phyloP scores from a whole-genome alignment of 2,888 invertebrate species.

The Amphiduros pacificus region DNA sequence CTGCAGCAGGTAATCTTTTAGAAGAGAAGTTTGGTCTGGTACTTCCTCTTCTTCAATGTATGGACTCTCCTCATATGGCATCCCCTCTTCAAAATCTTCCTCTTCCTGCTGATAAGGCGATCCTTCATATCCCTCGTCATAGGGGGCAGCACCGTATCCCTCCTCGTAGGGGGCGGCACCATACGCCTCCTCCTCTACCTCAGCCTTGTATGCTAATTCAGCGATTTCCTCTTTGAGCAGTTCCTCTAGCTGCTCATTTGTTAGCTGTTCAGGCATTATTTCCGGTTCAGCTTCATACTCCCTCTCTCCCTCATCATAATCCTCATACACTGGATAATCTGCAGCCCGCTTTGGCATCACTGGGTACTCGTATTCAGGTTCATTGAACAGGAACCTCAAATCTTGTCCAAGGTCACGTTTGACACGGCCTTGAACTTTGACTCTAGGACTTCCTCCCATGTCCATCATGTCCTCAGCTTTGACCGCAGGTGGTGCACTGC shows the following conservation, averaged over 20 bases:
- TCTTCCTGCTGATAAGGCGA: too few relatives aligned
- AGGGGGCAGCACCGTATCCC: too few relatives aligned
- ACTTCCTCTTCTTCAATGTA: background rate
- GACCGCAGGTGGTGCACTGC: background rate
- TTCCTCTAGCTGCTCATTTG: background rate
- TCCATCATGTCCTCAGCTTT: constrained; percentile 16
- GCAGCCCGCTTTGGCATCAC: too few relatives aligned
- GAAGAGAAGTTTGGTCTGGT: background rate
- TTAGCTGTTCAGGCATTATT: background rate
- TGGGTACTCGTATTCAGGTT: background rate
- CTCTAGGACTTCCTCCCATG: background rate
- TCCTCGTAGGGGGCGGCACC: too few relatives aligned
- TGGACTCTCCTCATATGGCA: too few relatives aligned
- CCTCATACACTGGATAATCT: background rate
- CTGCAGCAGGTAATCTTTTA: too few relatives aligned
- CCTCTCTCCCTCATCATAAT: background rate
- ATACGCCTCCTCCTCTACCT: background rate
- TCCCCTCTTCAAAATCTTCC: too few relatives aligned
- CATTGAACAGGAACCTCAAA: background rate
- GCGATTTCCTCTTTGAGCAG: background rate
- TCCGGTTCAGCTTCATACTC: background rate
- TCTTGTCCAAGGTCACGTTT: constrained; percentile 9
- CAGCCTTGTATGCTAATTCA: background rate
- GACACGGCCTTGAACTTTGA: background rate
- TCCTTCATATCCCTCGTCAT: too few relatives aligned